These are phyloP conservation scores for Papilio machaon DNA, from an alignment of 1,140 invertebrate genomes.

Conservation along the genomic window DNA sequence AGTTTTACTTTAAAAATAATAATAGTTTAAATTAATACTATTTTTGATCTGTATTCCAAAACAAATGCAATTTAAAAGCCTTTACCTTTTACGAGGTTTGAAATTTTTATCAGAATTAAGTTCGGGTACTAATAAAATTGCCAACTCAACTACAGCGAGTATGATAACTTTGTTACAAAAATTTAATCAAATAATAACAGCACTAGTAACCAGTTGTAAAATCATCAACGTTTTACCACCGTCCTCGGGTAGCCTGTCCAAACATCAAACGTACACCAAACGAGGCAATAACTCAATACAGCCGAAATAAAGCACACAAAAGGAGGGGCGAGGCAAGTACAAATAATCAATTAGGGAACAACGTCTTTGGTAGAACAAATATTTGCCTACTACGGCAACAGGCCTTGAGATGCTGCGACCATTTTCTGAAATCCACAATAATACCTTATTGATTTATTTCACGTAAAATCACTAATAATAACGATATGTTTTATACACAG, in stretches of 20 bases:
- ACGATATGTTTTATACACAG: no score
- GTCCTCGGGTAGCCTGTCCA: conserved; percentile 13
- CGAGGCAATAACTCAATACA: conserved; percentile 47
- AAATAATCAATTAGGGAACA: conserved; percentile 58
- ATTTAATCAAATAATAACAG: not conserved
- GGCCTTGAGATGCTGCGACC: conserved; percentile 11
- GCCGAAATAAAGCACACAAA: conserved; percentile 48
- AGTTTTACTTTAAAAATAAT: no score
- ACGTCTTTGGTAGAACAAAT: conserved; percentile 51
- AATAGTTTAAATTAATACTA: not conserved
- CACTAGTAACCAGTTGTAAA: not conserved
- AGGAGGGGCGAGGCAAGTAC: conserved; percentile 43
- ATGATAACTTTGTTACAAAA: not conserved
- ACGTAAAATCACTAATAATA: not conserved
- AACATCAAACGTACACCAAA: conserved; percentile 7
- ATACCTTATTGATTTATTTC: not conserved
- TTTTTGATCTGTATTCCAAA: not conserved
- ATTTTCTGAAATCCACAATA: conserved; percentile 7
- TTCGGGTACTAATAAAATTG: not conserved
- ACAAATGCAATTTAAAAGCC: no score
- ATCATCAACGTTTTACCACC: conserved; percentile 7
- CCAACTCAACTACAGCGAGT: not conserved
- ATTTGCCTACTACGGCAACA: conserved; percentile 45
- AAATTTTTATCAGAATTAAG: not conserved
- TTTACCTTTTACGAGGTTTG: no score